Evolutionary conservation across 1,140 invertebrate species (phyloP).

Genomic region (Himalopsyche phryganea): DNA sequence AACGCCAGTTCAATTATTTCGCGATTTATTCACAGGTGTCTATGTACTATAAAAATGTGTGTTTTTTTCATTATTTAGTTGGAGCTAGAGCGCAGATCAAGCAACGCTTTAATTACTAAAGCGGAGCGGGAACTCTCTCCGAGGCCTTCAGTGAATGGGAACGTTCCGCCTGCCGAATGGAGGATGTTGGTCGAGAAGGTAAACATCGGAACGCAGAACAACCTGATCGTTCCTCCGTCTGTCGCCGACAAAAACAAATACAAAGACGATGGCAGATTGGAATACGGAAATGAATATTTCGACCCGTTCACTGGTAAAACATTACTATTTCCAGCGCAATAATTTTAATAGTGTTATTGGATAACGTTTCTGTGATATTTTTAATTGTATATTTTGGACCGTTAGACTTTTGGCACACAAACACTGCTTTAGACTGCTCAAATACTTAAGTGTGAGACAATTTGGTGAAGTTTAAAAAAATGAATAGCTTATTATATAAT

Average conservation of each 20-base stretch:
- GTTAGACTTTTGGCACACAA: too few species aligned
- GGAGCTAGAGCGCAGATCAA: constrained; percentile 11
- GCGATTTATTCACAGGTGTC: constrained; percentile 1
- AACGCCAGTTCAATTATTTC: background rate
- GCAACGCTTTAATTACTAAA: constrained; percentile 35
- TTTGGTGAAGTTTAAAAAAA: too few species aligned
- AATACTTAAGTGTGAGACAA: too few species aligned
- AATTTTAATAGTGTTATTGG: too few species aligned
- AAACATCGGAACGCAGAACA: constrained; percentile 34
- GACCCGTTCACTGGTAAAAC: constrained; percentile 14
- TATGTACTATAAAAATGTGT: constrained; percentile 6
- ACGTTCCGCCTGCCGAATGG: constrained; percentile 21
- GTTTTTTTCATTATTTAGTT: constrained; percentile 3
- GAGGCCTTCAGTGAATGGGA: constrained; percentile 8
- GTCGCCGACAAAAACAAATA: constrained; percentile 3
- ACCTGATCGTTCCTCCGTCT: constrained; percentile 25
- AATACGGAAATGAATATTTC: constrained; percentile 8
- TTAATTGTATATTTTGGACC: too few species aligned
- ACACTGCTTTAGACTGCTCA: too few species aligned
- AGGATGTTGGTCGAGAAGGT: constrained; percentile 32
- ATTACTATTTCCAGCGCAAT: too few species aligned
- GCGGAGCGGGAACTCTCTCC: constrained; percentile 49
- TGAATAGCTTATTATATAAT: too few species aligned
- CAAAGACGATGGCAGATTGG: constrained; percentile 1
- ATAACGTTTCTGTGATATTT: too few species aligned